Conservation (phyloP, 2,888 invertebrate species). For the Thymelicus acteon region DNA sequence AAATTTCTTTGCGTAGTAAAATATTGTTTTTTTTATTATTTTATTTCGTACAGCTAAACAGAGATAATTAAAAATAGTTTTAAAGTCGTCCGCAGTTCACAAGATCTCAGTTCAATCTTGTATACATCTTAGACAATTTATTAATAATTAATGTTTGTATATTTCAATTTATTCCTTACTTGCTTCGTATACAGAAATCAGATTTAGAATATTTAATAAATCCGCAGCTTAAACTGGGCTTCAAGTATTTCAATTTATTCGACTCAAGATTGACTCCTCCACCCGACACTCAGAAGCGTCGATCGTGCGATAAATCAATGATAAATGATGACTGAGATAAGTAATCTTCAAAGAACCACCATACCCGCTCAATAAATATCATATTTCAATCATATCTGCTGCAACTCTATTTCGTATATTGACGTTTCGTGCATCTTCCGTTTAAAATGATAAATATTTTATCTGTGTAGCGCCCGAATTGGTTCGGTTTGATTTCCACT, state of each 20-base stretch:
- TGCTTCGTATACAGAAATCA: conserved; percentile 23
- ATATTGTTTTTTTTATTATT: no score
- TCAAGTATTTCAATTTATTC: conserved; percentile 51
- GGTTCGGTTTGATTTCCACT: conserved; percentile 8
- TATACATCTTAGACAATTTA: no score
- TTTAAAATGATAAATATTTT: conserved; percentile 46
- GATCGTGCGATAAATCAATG: conserved; percentile 70
- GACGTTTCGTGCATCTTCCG: conserved; percentile 50
- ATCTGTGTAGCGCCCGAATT: conserved; percentile 18
- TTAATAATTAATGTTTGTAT: no score
- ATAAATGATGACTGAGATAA: conserved; percentile 68
- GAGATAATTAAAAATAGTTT: no score
- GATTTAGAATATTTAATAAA: conserved; percentile 30
- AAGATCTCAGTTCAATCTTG: no score
- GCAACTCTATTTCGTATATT: conserved; percentile 52
- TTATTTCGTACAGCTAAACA: no score
- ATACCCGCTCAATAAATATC: conserved; percentile 55
- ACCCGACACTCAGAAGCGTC: conserved; percentile 57
- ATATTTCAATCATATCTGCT: conserved; percentile 59
- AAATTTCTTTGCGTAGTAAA: no score
- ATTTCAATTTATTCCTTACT: no score
- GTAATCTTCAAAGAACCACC: conserved; percentile 54
- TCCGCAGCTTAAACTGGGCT: conserved; percentile 38
- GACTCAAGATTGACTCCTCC: conserved; percentile 63
- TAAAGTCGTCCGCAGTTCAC: no score